phyloP scores from a whole-genome alignment of 2,113 vertebrate species.

The Micronycteris hirsuta region DNA sequence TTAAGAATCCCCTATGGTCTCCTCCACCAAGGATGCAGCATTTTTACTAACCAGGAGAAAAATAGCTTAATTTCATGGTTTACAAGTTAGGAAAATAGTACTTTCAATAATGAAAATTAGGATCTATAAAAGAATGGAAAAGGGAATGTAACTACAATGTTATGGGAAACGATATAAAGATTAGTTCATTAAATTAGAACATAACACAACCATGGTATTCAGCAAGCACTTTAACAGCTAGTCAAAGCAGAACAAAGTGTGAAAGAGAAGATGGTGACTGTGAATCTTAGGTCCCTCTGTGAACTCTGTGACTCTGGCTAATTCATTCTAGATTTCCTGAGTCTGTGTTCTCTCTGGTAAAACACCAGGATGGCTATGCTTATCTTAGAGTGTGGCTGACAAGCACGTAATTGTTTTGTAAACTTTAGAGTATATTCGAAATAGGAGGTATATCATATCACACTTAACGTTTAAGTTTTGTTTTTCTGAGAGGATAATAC shows the following conservation, averaged over 20 bases:
- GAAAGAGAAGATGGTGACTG: neutral
- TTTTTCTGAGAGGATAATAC: neutral
- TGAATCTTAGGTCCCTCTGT: neutral
- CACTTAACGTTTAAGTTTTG: neutral
- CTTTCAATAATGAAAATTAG: neutral
- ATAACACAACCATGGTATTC: neutral
- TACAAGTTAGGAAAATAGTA: neutral
- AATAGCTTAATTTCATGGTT: slow-evolving; percentile 23
- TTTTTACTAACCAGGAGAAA: slow-evolving; percentile 35
- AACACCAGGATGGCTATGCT: neutral
- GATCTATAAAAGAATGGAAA: neutral
- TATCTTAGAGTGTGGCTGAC: neutral
- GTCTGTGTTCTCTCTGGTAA: neutral
- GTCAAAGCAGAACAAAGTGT: neutral
- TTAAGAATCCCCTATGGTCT: neutral
- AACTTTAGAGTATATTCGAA: neutral
- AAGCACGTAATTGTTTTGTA: neutral
- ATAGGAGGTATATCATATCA: neutral
- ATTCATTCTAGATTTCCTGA: neutral
- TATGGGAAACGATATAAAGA: neutral
- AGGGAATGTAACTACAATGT: neutral
- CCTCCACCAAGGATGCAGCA: neutral
- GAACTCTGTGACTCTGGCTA: neutral
- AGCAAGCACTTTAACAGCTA: neutral
- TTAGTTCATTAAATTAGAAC: neutral